Evolutionary conservation across 2,888 invertebrate species (phyloP).

Genomic region (Lamellibrachia columna): DNA sequence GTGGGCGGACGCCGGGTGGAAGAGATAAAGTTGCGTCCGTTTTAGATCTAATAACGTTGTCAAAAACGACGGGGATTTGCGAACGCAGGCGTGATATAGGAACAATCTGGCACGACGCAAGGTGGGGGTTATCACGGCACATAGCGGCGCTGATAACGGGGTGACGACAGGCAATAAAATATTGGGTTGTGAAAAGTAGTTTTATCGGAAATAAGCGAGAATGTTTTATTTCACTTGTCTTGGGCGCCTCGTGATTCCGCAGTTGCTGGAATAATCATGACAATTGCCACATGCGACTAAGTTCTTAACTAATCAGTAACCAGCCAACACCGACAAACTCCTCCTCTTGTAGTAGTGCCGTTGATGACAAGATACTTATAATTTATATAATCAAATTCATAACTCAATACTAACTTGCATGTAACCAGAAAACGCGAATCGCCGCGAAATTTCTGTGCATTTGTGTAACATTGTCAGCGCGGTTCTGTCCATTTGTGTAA

Average conservation of each 20-base stretch:
- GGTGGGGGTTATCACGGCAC: not conserved
- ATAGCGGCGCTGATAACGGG: not conserved
- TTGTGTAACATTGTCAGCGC: too few species aligned
- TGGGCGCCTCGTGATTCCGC: not conserved
- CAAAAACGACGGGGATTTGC: conserved; percentile 1
- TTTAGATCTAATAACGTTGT: not conserved
- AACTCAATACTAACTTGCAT: too few species aligned
- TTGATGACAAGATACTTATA: too few species aligned
- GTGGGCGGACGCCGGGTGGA: not conserved
- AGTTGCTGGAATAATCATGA: not conserved
- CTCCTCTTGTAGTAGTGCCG: too few species aligned
- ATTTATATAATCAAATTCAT: too few species aligned
- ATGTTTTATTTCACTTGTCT: not conserved
- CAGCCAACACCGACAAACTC: too few species aligned
- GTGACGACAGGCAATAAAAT: conserved; percentile 2
- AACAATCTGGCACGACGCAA: not conserved
- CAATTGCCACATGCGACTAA: not conserved
- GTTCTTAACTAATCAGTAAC: not conserved
- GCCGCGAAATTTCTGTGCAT: too few species aligned
- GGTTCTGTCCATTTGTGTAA: too few species aligned
- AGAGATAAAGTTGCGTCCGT: conserved; percentile 9
- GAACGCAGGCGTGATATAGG: not conserved
- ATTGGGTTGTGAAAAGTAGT: not conserved
- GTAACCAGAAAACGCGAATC: too few species aligned
- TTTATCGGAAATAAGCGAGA: not conserved